Evolutionary conservation across 2,113 vertebrate species (phyloP).

Genomic region (Bothrops jararaca): DNA sequence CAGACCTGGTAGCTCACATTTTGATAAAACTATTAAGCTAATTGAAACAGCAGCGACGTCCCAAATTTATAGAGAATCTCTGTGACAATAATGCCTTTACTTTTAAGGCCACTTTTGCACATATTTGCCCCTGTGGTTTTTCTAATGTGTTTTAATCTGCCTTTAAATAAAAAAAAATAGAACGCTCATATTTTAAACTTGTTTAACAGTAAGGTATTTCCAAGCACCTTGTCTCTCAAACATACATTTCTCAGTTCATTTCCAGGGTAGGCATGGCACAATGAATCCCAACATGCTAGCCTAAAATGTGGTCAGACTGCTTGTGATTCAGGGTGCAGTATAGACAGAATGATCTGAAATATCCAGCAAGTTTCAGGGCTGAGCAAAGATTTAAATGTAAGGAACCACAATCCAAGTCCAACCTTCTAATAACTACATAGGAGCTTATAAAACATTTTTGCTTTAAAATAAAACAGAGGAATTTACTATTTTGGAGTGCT

Average conservation of each 20-base stretch:
- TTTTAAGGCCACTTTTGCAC: not conserved
- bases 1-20: not conserved
- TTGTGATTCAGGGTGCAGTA: not conserved
- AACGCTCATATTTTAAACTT: not conserved
- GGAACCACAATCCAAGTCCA: not conserved
- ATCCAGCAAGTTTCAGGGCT: not conserved
- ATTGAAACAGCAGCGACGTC: not conserved
- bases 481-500: not conserved
- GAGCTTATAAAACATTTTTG: not conserved
- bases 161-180: not conserved
- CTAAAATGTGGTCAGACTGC: not conserved
- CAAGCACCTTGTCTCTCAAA: not conserved
- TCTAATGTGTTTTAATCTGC: not conserved
- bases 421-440: not conserved
- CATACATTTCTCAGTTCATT: not conserved
- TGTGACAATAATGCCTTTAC: not conserved
- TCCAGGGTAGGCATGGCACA: not conserved
- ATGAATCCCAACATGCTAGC: not conserved
- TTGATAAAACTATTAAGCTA: not conserved
- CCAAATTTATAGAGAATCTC: not conserved
- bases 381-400: not conserved
- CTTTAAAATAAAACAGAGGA: not conserved
- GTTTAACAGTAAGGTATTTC: not conserved
- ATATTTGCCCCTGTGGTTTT: not conserved
- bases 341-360: not conserved